Evolutionary conservation across 2,888 invertebrate species (phyloP), one percentile per base, ranked within the genome.

Genomic region (Andrena dorsata): DNA sequence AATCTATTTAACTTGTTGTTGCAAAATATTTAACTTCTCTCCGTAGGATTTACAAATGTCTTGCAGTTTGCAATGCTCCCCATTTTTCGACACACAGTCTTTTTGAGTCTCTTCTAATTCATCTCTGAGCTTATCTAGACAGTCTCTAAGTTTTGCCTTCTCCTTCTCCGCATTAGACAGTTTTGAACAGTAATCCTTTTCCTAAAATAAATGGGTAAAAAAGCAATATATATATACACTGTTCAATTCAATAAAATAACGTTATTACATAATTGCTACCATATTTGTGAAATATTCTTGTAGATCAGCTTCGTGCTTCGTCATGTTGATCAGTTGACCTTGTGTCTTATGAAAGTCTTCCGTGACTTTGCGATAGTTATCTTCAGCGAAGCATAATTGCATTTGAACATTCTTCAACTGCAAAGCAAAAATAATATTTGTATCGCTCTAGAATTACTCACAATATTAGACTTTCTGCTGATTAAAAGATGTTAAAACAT

Each of bases 341-440:
- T 90, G 89, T 51, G 82, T 80, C 76, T 88, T 90, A 32, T 89
- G 85, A 28, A 89, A 91, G 56, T 92, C 90, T 77, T 87, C 77
- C 10, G 84, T 86, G 2, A 88, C 84, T 71, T 82, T 86, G 3
- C 85, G 84, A 81, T 90, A 90, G 85, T 90, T 89, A 10, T 88
- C 81, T 75, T 90, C 86, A 7, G 86, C 76, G 2, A 82, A 71
- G 13, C 65, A 83, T 68, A 92, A 83, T 74, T 92, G 87, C 20
- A 87, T 80, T 23, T 90, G 86, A 53, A 85, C 76, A 47, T 89
- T 83, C 80, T 91, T 88, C 16, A 91, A 80, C 91, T 92, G 13
- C 23, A 26, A 77, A 88, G 56, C 10, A 26, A 49, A 58, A 49
- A 61, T 63, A 26, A 58, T 47, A 47, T 47, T 61, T 35, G 8